A percentile compares a stretch with the other conserved stretches of the same genome.
These are phyloP conservation scores for Papilio protenor DNA, from an alignment of 2,888 invertebrate species.

Conservation along the genomic window DNA sequence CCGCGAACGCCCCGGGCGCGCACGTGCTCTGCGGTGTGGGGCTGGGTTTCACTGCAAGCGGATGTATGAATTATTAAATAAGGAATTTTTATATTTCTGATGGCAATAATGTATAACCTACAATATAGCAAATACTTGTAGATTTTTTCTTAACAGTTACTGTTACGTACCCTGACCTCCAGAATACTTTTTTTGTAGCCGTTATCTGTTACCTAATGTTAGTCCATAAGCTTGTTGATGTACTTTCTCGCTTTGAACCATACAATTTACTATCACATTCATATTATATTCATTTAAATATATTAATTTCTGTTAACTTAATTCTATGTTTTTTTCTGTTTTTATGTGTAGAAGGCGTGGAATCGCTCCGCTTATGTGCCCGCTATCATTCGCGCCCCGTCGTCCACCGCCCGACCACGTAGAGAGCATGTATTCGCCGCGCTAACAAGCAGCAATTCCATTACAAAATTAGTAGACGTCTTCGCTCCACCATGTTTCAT, in stretches of 20 bases:
- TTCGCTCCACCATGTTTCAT: constrained; percentile 61
- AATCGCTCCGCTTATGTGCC: constrained; percentile 48
- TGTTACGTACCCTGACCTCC: too few relatives aligned
- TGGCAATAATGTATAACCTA: background rate
- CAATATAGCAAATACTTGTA: too few relatives aligned
- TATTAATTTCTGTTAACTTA: background rate
- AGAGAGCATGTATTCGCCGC: constrained; percentile 67
- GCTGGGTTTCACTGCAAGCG: constrained; percentile 13
- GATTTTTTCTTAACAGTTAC: too few relatives aligned
- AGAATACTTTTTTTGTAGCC: too few relatives aligned
- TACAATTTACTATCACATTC: too few relatives aligned
- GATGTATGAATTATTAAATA: background rate
- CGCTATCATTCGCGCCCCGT: constrained; percentile 54
- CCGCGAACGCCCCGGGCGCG: constrained; percentile 63
- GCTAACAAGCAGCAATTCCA: constrained; percentile 80
- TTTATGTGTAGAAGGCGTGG: background rate
- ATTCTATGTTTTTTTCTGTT: background rate
- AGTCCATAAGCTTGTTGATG: too few relatives aligned
- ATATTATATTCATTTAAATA: too few relatives aligned
- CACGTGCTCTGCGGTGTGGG: constrained; percentile 26
- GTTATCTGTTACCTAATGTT: too few relatives aligned
- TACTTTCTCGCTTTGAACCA: too few relatives aligned
- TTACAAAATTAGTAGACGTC: constrained; percentile 76
- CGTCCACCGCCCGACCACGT: constrained; percentile 57
- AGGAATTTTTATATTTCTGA: background rate